Evolutionary conservation across 1,140 invertebrate genomes (phyloP).

Genomic region (Plutomurus gul): DNA sequence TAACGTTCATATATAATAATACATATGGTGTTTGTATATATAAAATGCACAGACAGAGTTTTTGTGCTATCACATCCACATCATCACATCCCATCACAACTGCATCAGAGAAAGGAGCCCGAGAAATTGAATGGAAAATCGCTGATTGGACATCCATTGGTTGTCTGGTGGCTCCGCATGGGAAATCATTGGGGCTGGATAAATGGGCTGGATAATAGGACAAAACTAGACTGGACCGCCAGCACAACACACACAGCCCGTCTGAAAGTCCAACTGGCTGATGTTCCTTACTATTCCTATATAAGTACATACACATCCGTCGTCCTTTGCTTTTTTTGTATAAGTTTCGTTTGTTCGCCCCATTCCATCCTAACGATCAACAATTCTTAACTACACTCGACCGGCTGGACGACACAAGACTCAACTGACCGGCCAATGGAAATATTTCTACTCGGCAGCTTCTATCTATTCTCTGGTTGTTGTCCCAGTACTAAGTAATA

Average conservation of each 20-base stretch:
- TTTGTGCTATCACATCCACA: neutral
- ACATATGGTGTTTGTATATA: neutral
- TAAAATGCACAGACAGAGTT: neutral
- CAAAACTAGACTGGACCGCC: too few relatives aligned
- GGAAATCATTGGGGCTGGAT: neutral
- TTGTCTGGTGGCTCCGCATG: neutral
- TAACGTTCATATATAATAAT: too few relatives aligned
- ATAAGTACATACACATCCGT: neutral
- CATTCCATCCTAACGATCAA: constrained; percentile 16
- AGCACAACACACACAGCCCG: too few relatives aligned
- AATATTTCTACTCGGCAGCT: neutral
- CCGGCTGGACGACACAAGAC: neutral
- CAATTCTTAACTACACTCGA: neutral
- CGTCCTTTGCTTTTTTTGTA: neutral
- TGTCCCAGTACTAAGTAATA: too few relatives aligned
- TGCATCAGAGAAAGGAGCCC: neutral
- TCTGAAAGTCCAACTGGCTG: too few relatives aligned
- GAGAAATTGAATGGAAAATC: constrained; percentile 45
- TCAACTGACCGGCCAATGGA: neutral
- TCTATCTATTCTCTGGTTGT: neutral
- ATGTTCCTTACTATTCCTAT: neutral
- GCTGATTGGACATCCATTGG: neutral
- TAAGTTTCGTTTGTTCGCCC: neutral
- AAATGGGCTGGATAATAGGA: neutral
- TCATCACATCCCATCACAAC: neutral